phyloP scores from a whole-genome alignment of 2,113 vertebrate genomes.

The Ranitomeya imitator region DNA sequence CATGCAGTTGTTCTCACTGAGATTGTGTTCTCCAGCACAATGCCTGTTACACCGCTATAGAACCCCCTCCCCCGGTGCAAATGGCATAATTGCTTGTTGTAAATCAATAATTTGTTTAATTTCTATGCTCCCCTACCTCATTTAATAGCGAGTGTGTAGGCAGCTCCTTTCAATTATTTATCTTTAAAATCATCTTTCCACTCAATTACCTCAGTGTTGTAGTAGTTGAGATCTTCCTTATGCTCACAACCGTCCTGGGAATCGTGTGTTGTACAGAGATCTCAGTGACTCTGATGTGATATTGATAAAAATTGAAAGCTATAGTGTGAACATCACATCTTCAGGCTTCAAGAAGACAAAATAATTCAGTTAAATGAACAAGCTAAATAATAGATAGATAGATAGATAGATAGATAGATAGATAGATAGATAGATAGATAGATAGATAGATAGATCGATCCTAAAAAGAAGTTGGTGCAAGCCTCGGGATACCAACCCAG shows the following conservation, averaged over 20 bases:
- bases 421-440: neutral
- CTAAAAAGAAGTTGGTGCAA: too few relatives aligned
- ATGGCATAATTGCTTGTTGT: slow-evolving; percentile 46
- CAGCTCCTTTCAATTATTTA: slow-evolving; percentile 47
- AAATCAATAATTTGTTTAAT: slow-evolving; percentile 56
- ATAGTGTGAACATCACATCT: neutral
- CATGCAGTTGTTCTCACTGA: neutral
- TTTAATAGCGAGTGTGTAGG: slow-evolving; percentile 47
- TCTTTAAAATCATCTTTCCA: slow-evolving; percentile 41
- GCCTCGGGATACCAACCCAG: too few relatives aligned
- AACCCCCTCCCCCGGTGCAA: neutral
- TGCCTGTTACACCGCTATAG: neutral
- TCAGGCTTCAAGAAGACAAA: neutral
- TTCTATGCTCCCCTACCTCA: slow-evolving; percentile 39
- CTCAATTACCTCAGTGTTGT: slow-evolving; percentile 47
- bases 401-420: slow-evolving; percentile 1
- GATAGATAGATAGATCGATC: too few relatives aligned
- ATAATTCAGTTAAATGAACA: neutral
- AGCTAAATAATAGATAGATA: neutral
- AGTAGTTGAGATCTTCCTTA: slow-evolving; percentile 11
- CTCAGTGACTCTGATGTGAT: slow-evolving; percentile 13
- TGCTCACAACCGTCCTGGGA: slow-evolving; percentile 30
- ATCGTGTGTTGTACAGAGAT: slow-evolving; percentile 1
- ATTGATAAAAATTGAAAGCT: slow-evolving; percentile 15
- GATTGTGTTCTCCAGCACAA: neutral